Evolutionary conservation across 2,888 invertebrate species (phyloP).

Genomic region (Aporophyla nigra): DNA sequence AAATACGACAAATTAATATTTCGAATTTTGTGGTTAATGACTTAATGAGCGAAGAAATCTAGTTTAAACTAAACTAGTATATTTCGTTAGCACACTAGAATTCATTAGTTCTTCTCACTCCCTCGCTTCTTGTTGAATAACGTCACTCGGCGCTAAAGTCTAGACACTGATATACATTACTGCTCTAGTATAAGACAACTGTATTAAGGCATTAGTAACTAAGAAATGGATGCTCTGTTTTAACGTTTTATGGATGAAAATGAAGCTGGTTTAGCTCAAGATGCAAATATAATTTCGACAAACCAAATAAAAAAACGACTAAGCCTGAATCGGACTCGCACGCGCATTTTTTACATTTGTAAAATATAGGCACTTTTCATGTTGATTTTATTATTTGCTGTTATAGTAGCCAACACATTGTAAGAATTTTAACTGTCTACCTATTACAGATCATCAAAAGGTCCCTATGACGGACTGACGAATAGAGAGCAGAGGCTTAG

Average conservation of each 20-base stretch:
- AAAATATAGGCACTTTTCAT: too few relatives aligned
- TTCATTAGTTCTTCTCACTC: not conserved
- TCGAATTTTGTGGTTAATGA: not conserved
- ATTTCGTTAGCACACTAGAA: not conserved
- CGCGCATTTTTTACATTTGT: too few relatives aligned
- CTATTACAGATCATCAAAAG: too few relatives aligned
- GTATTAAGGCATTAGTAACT: not conserved
- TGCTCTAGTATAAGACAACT: not conserved
- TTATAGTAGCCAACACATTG: too few relatives aligned
- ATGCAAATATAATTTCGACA: not conserved
- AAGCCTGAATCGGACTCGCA: too few relatives aligned
- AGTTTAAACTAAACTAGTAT: not conserved
- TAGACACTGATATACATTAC: not conserved
- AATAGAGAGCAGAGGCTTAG: not conserved
- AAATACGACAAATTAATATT: not conserved
- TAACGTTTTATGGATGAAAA: not conserved
- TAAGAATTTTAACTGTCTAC: too few relatives aligned
- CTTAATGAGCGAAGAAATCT: constrained; percentile 2
- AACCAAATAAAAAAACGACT: not conserved
- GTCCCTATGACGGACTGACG: too few relatives aligned
- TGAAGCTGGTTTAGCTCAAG: not conserved
- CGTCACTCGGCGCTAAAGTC: not conserved
- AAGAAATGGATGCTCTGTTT: not conserved
- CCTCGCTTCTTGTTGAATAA: not conserved
- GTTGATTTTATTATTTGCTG: too few relatives aligned